Percentiles rank a stretch among this genome's conserved stretches.
These are phyloP conservation scores for Vulpes ferrilata DNA, from an alignment of 2,113 vertebrate genomes.

Conservation along the genomic window DNA sequence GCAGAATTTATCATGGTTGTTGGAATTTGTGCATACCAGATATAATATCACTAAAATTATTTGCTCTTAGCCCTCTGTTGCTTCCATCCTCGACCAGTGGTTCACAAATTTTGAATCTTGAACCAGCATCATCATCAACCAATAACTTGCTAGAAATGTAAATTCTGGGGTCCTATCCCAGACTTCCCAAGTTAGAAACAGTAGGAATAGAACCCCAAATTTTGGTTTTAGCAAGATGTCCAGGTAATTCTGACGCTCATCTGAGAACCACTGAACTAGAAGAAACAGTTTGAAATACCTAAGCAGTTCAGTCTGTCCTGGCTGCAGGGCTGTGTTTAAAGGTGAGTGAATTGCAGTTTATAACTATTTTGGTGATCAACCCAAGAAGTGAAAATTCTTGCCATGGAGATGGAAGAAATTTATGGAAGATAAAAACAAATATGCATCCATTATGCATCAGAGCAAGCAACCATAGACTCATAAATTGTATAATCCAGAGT, in stretches of 20 bases:
- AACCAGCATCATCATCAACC: not conserved
- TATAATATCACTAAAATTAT: slow-evolving; percentile 14
- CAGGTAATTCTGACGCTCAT: not conserved
- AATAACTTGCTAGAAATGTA: not conserved
- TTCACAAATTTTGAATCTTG: not conserved
- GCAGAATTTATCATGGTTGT: slow-evolving; percentile 33
- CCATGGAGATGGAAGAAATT: not conserved
- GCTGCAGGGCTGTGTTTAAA: not conserved
- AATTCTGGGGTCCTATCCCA: not conserved
- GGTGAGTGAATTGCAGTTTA: not conserved
- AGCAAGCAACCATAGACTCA: not conserved
- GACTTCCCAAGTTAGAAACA: not conserved
- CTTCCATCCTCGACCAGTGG: not conserved
- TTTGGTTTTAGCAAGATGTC: not conserved
- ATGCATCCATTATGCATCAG: not conserved
- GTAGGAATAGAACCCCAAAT: not conserved
- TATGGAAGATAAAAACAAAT: slow-evolving; percentile 28
- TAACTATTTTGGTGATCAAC: not conserved
- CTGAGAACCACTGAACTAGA: not conserved
- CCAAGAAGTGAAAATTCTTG: not conserved
- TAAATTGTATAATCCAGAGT: not conserved
- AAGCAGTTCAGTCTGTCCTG: not conserved
- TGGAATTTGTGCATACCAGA: slow-evolving; percentile 48
- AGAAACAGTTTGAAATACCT: slow-evolving; percentile 9
- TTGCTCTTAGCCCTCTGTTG: not conserved